Conservation (phyloP, 2,113 vertebrate genomes). For the Plectropomus leopardus region DNA sequence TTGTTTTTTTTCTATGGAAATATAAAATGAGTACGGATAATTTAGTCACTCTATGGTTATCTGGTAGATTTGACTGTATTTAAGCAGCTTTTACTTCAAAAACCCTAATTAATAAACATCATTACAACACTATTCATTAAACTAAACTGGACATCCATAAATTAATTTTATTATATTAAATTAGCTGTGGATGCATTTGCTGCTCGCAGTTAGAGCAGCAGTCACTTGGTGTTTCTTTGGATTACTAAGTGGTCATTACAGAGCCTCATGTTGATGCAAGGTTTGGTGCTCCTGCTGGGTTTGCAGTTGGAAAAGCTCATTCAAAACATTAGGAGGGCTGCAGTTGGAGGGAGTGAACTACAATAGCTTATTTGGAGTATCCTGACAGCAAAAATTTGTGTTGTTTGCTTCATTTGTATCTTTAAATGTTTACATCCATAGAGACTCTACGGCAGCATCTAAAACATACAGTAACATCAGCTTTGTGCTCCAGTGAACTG, state of each 20-base stretch:
- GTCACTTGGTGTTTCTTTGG: constrained; percentile 36
- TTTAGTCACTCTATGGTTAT: neutral
- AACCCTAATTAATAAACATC: neutral
- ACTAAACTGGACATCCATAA: constrained; percentile 4
- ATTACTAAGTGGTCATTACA: constrained; percentile 65
- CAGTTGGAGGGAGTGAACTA: constrained; percentile 40
- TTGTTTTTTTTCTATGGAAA: too few species aligned
- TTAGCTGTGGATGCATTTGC: constrained; percentile 7
- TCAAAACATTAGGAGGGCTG: constrained; percentile 70
- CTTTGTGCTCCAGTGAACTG: neutral
- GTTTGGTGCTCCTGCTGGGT: constrained; percentile 64
- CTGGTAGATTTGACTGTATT: neutral
- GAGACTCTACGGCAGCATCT: neutral
- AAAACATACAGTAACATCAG: neutral
- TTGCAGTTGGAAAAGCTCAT: constrained; percentile 58
- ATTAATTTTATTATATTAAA: constrained; percentile 15
- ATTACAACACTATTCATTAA: constrained; percentile 26
- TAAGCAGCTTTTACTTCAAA: constrained; percentile 11
- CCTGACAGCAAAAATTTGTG: neutral
- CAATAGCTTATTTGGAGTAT: constrained; percentile 31
- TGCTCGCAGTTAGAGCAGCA: constrained; percentile 20
- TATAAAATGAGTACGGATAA: neutral
- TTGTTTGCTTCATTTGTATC: constrained; percentile 12
- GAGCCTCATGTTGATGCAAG: constrained; percentile 53
- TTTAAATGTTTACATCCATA: neutral